phyloP scores from a whole-genome alignment of 2,888 invertebrate species.

The Hermodice carunculata region DNA sequence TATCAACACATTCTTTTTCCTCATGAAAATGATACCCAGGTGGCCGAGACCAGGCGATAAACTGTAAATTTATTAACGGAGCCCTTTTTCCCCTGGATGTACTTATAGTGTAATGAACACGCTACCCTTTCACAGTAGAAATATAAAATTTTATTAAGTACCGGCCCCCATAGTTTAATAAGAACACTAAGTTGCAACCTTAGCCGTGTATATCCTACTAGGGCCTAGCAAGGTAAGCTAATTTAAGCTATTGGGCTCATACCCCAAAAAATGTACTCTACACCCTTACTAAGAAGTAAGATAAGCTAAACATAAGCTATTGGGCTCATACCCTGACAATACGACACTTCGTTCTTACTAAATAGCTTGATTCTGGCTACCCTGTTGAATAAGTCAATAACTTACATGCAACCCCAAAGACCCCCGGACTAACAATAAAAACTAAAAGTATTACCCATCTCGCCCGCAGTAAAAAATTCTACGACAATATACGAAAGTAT shows the following conservation, averaged over 20 bases:
- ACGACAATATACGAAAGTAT: constrained; percentile 2
- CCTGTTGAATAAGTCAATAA: constrained; percentile 9
- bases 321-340: constrained; percentile 44
- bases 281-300: constrained; percentile 30
- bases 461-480: constrained; percentile 30
- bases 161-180: constrained; percentile 42
- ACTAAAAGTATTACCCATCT: constrained; percentile 7
- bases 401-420: constrained; percentile 17
- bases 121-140: no score
- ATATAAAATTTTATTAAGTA: no score
- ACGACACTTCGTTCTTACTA: constrained; percentile 19
- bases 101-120: no score
- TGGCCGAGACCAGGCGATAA: constrained; percentile 39
- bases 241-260: constrained; percentile 44
- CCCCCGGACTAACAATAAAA: not conserved
- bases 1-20: not conserved
- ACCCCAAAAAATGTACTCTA: constrained; percentile 38
- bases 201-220: constrained; percentile 34
- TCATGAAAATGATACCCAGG: constrained; percentile 34
- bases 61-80: constrained; percentile 38
- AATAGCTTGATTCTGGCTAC: constrained; percentile 38
- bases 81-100: not conserved
- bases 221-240: constrained; percentile 39
- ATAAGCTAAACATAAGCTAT: no score
- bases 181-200: constrained; percentile 45